A percentile compares a stretch with the other conserved stretches of the same genome.
Conservation (phyloP, 2,113 vertebrate species). For the Saguinus midas region DNA sequence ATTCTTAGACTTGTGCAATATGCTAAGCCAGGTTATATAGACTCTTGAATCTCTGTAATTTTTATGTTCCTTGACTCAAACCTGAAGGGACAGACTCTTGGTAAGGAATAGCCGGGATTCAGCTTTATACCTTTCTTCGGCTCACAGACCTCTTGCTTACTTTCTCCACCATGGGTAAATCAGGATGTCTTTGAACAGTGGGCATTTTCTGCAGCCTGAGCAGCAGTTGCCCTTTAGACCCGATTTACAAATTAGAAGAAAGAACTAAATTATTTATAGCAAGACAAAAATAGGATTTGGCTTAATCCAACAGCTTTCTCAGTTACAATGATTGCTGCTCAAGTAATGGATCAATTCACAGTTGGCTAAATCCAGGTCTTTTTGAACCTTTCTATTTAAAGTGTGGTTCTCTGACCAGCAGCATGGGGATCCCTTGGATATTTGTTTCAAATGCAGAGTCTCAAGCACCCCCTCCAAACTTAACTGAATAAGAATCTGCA, state of each 20-base stretch:
- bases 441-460: background rate
- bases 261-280: conserved; percentile 77
- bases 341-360: background rate
- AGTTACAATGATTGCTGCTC: background rate
- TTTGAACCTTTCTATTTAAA: background rate
- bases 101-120: background rate
- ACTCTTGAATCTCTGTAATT: background rate
- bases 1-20: background rate
- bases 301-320: background rate
- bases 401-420: background rate
- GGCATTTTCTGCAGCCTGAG: conserved; percentile 61
- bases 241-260: conserved; percentile 80
- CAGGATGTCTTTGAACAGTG: conserved; percentile 67
- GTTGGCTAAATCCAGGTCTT: background rate
- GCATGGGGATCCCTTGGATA: background rate
- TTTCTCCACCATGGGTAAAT: conserved; percentile 14
- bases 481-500: background rate
- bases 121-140: conserved; percentile 17
- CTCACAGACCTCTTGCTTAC: conserved; percentile 31
- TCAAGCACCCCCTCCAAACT: background rate
- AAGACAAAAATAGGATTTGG: background rate
- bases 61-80: background rate
- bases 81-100: background rate
- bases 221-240: conserved; percentile 74
- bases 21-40: background rate